phyloP scores from a whole-genome alignment of 2,888 invertebrate species.

The Chydorus sphaericus region DNA sequence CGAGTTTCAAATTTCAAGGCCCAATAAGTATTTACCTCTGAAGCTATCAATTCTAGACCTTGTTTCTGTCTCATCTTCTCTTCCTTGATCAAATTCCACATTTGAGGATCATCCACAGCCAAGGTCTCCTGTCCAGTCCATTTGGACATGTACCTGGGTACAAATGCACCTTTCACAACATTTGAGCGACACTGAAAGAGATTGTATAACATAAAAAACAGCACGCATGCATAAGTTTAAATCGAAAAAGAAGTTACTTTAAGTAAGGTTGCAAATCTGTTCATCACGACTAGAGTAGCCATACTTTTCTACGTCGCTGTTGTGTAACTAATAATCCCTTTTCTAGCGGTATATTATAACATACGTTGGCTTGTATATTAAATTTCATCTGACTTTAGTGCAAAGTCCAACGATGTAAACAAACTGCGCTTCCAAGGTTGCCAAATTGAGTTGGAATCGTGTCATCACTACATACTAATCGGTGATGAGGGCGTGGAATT shows the following conservation, averaged over 20 bases:
- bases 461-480: not conserved
- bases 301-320: not conserved
- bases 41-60: slow-evolving; percentile 92
- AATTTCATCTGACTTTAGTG: not conserved
- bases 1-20: slow-evolving; percentile 5
- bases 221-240: too few relatives aligned
- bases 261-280: not conserved
- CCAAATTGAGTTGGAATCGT: not conserved
- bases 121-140: slow-evolving; percentile 15
- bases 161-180: not conserved
- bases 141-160: slow-evolving; percentile 2
- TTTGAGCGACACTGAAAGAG: not conserved
- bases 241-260: not conserved
- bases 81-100: slow-evolving; percentile 60
- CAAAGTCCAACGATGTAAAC: not conserved
- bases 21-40: slow-evolving; percentile 45
- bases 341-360: too few relatives aligned
- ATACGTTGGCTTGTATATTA: too few relatives aligned
- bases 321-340: too few relatives aligned
- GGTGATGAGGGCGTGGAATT: not conserved
- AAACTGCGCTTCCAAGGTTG: not conserved
- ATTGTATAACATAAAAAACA: too few relatives aligned
- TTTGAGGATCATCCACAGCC: slow-evolving; percentile 55
- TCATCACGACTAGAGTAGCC: not conserved
- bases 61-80: slow-evolving; percentile 71